These are phyloP conservation scores for Stenopsyche tienmushanensis DNA, from an alignment of 1,140 invertebrate genomes.

Conservation along the genomic window DNA sequence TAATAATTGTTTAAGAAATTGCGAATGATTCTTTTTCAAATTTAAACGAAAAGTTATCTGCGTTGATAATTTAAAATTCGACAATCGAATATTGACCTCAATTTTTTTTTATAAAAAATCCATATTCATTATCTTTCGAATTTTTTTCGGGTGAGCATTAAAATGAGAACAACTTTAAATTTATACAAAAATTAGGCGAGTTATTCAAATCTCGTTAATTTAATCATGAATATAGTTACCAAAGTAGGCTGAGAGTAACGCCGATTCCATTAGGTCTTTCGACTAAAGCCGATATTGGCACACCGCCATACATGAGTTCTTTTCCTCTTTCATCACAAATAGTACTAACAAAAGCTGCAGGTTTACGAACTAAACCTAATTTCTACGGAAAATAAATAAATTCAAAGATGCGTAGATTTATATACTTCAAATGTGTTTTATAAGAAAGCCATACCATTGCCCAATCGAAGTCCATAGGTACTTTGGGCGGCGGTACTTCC, in stretches of 20 bases:
- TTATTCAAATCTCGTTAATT: no score
- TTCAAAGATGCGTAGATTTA: neutral
- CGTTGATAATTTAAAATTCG: no score
- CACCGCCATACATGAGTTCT: constrained; percentile 96
- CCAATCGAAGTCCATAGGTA: constrained; percentile 99
- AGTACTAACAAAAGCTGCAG: constrained; percentile 98
- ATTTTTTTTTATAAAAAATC: no score
- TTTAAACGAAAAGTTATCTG: no score
- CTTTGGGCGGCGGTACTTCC: constrained; percentile 95
- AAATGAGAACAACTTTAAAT: no score
- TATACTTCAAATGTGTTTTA: neutral
- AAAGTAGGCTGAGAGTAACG: constrained; percentile 93
- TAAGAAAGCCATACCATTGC: constrained; percentile 79
- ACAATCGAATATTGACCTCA: no score
- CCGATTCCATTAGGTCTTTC: constrained; percentile 93
- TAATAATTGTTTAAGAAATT: no score
- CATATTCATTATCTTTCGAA: no score
- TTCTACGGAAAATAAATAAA: constrained; percentile 63
- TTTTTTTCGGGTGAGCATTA: no score
- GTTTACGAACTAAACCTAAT: constrained; percentile 96
- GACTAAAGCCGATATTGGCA: constrained; percentile 94
- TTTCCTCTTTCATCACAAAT: constrained; percentile 99
- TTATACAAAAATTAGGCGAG: no score
- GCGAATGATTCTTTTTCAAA: no score
- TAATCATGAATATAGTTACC: no score